Evolutionary conservation across 1,140 invertebrate species (phyloP), one percentile per base, ranked within the genome.

Genomic region (Campoletis sonorensis): DNA sequence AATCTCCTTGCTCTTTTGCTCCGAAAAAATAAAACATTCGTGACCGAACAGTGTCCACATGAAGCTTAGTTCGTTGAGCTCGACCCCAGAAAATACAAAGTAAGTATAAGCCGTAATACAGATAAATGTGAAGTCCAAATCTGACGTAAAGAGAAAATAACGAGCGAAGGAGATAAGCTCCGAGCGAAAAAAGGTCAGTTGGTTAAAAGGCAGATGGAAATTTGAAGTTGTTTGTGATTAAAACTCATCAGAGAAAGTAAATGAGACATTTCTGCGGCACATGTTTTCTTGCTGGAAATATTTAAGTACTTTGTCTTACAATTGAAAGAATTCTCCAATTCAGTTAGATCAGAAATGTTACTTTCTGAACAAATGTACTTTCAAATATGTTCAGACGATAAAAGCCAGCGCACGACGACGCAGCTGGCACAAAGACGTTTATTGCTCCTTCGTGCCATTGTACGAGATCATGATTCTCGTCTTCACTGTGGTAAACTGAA

Each of bases 381-480:
- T 11, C 13, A 45, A 45, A 45, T 45, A 13, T 45, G 1, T 45
- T 45, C 11, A 45, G 5, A 13, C 11, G 27, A 37, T 15, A 27
- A 64, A 64, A 64, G 79, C 79, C 79, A 82, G 78, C 77, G 81
- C 58, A 54, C 10, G n/a, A n/a, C 75, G 45, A 73, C 64, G 85
- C 87, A 90, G 88, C 88, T 89, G 89, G 89, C 86, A 85, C 87
- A 89, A 88, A 87, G 87, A 89, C 86, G 91, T 91, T 91, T 90
- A 91, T 90, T 89, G 89, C 88, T 83, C 80, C 84, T n/a, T 85
- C 86, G 84, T 86, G 84, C 86, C 87, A 87, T 87, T 91, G 90
- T 88, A 91, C 87, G 90, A 85, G 83, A 88, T 88, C 88, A 90
- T 90, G 61, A 15, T 23, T 90, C 89, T 90, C 88, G 84, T 87